A percentile compares a stretch with the other conserved stretches of the same genome.
phyloP scores from a whole-genome alignment of 2,888 invertebrate genomes.

The Pollenia amentaria region DNA sequence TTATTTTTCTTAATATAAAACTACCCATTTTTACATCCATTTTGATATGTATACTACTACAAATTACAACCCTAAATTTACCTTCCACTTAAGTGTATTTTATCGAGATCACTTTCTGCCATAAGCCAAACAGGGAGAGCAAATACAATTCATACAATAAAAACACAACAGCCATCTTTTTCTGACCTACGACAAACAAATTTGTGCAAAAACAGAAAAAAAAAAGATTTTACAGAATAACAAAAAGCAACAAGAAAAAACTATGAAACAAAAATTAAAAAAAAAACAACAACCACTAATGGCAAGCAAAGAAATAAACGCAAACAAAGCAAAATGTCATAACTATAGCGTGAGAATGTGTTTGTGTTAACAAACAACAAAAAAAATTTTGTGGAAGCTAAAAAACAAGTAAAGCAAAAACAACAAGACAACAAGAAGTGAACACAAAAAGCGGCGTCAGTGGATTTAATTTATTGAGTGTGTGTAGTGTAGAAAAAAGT shows the following conservation, averaged over 20 bases:
- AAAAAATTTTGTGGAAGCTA: constrained; percentile 67
- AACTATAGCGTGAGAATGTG: constrained; percentile 13
- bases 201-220: constrained; percentile 45
- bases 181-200: constrained; percentile 69
- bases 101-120: constrained; percentile 49
- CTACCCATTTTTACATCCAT: constrained; percentile 25
- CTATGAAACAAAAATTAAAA: not conserved
- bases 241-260: constrained; percentile 29
- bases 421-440: constrained; percentile 62
- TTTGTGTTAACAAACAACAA: constrained; percentile 53
- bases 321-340: constrained; percentile 63
- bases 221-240: constrained; percentile 16
- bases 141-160: not conserved
- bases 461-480: constrained; percentile 77
- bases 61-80: constrained; percentile 15
- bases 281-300: constrained; percentile 54
- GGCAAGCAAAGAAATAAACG: constrained; percentile 41
- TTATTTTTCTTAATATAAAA: not conserved
- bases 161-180: constrained; percentile 27
- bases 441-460: constrained; percentile 81
- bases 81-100: constrained; percentile 7
- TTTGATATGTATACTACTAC: not conserved
- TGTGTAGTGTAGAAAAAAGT: constrained; percentile 59
- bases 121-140: constrained; percentile 37
- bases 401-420: constrained; percentile 65